A percentile compares a stretch with the other conserved stretches of the same genome.
Conservation (phyloP, 2,888 invertebrate species). For the Psylliodes chrysocephalus region DNA sequence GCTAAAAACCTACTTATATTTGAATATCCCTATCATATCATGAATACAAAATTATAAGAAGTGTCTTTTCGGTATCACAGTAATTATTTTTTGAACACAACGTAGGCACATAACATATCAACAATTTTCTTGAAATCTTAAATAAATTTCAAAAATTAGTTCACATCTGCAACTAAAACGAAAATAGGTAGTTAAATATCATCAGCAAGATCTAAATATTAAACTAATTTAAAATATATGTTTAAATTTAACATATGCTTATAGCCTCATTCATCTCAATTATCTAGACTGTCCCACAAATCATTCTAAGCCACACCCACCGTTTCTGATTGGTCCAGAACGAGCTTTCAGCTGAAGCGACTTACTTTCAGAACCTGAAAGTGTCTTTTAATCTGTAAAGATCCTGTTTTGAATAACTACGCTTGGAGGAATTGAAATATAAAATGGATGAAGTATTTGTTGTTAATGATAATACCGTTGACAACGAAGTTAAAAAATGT, state of each 20-base stretch:
- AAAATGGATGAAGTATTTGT: conserved; percentile 32
- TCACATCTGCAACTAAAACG: conserved; percentile 22
- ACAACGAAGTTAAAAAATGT: conserved; percentile 34
- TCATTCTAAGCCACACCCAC: conserved; percentile 43
- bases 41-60: too few relatives aligned
- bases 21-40: too few relatives aligned
- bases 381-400: conserved; percentile 44
- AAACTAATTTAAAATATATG: conserved; percentile 44
- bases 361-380: conserved; percentile 38
- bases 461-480: conserved; percentile 9
- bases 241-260: conserved; percentile 46
- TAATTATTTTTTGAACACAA: too few relatives aligned
- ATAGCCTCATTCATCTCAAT: conserved; percentile 49
- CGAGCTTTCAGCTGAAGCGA: conserved; percentile 33
- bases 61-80: too few relatives aligned
- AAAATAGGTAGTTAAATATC: neutral
- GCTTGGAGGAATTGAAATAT: neutral
- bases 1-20: too few relatives aligned
- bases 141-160: conserved; percentile 3
- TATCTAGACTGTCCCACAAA: conserved; percentile 45
- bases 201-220: conserved; percentile 32
- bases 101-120: too few relatives aligned
- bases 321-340: conserved; percentile 41
- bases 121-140: too few relatives aligned
- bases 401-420: conserved; percentile 14